Evolutionary conservation across 2,888 invertebrate species (phyloP).

Genomic region (Callyntrura guangdongensis): DNA sequence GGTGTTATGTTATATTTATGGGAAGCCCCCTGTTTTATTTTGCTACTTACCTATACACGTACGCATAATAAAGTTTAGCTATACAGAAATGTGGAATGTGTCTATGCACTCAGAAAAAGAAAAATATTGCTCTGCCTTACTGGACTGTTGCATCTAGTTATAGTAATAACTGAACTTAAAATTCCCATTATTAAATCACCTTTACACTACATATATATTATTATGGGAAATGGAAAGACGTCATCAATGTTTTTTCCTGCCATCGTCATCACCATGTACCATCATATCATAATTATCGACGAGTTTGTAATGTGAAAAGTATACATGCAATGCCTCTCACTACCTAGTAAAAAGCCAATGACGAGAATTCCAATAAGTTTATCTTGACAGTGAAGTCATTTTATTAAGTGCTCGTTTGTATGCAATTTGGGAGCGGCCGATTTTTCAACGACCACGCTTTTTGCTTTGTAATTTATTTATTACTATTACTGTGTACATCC

Average conservation of each 20-base stretch:
- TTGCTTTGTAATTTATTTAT: neutral
- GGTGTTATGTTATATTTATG: too few relatives aligned
- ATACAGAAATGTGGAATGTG: neutral
- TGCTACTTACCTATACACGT: too few relatives aligned
- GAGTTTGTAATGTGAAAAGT: neutral
- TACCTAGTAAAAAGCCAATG: neutral
- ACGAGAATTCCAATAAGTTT: neutral
- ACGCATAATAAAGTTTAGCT: too few relatives aligned
- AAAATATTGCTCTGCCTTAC: neutral
- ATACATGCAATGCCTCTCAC: too few relatives aligned
- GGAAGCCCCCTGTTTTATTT: too few relatives aligned
- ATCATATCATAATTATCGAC: neutral
- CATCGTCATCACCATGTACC: neutral
- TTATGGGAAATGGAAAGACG: neutral
- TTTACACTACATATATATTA: neutral
- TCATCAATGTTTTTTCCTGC: neutral
- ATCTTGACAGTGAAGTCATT: neutral
- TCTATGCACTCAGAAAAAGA: neutral
- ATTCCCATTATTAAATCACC: neutral
- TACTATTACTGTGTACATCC: too few relatives aligned
- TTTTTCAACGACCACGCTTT: constrained; percentile 5
- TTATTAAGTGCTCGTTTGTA: neutral
- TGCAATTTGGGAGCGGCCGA: constrained; percentile 41
- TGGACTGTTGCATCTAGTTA: neutral
- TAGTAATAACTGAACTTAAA: neutral